Evolutionary conservation across 2,888 invertebrate genomes (phyloP).

Genomic region (Pyralis farinalis): DNA sequence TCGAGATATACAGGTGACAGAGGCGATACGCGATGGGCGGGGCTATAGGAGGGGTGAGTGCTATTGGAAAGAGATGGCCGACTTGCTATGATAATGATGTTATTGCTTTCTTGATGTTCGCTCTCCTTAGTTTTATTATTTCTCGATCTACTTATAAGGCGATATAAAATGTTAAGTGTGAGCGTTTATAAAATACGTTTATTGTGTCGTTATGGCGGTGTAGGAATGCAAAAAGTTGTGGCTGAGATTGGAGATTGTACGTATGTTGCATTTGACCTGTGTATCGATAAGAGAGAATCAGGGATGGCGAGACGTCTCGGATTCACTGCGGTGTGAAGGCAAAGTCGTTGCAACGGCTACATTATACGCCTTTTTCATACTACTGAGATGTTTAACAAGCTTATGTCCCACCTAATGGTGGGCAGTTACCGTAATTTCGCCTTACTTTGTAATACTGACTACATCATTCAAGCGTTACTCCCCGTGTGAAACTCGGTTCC

Average conservation of each 20-base stretch:
- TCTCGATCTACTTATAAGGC: slow-evolving; percentile 79
- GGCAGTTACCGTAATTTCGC: slow-evolving; percentile 11
- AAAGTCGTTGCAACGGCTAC: too few relatives aligned
- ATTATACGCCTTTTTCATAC: too few relatives aligned
- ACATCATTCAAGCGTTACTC: too few relatives aligned
- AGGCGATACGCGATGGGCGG: slow-evolving; percentile 75
- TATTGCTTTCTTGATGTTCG: slow-evolving; percentile 80
- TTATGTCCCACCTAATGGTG: background rate
- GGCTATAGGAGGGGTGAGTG: slow-evolving; percentile 71
- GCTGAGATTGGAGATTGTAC: background rate
- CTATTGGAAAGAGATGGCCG: slow-evolving; percentile 79
- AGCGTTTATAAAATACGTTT: slow-evolving; percentile 76
- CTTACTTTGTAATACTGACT: too few relatives aligned
- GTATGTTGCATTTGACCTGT: too few relatives aligned
- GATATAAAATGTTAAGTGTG: slow-evolving; percentile 55
- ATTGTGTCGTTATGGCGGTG: slow-evolving; percentile 67
- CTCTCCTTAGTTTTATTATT: slow-evolving; percentile 78
- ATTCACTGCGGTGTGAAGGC: too few relatives aligned
- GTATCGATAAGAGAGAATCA: too few relatives aligned
- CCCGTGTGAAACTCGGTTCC: too few relatives aligned
- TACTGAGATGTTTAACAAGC: too few relatives aligned
- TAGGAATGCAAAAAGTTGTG: slow-evolving; percentile 68
- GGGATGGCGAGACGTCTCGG: too few relatives aligned
- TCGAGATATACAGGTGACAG: slow-evolving; percentile 80
- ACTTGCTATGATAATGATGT: slow-evolving; percentile 80